Base-by-base conservation (phyloP, 1,140 invertebrate species). In the Radopholus similis region DNA sequence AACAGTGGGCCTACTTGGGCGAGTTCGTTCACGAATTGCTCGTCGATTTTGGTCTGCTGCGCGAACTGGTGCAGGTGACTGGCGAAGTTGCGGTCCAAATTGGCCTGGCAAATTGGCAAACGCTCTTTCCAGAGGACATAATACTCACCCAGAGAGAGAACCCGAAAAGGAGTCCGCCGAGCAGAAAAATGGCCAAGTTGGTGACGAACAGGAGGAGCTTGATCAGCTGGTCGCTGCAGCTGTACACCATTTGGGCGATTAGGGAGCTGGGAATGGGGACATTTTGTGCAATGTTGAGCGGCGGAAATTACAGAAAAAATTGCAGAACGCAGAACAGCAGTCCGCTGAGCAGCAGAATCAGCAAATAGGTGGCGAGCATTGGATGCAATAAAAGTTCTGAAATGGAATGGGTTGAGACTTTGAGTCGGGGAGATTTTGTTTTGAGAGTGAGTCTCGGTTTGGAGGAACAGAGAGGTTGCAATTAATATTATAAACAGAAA, bases 1-100 rank as follows among this genome's bases (percentile, higher is more conserved):
- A 34, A 18, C 51, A 47, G 23, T 49, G 9, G 9, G 66, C 28
- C 58, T 73, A 77, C 75, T 44, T 80, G 77, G 6, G 59, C 75
- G 23, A 78, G 51, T 62, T 81, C 73, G 34, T 77, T 47, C 32
- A 78, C 40, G 37, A 73, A 70, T 32, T 47, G 47, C 32, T 28
- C 37, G 40, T 65, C 57, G 2, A 72, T 8, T n/a, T 68, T 47
- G 28, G 56, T 49, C 28, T 77, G 58, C 37, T 70, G 44, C 9
- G 67, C 66, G 53, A 82, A 65, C 28, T 80, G 75, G 35, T 69
- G 65, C 23, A 81, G 55, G 44, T 81, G 55, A 18, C 56, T 32
- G 5, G 73, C 55, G 53, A 81, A 81, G 23, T 82, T 72, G 37
- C 81, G 62, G 53, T 82, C 79, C 42, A 81, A 58, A 70, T 81